Evolutionary conservation across 1,140 invertebrate genomes (phyloP).

Genomic region (Zaprionus capensis): DNA sequence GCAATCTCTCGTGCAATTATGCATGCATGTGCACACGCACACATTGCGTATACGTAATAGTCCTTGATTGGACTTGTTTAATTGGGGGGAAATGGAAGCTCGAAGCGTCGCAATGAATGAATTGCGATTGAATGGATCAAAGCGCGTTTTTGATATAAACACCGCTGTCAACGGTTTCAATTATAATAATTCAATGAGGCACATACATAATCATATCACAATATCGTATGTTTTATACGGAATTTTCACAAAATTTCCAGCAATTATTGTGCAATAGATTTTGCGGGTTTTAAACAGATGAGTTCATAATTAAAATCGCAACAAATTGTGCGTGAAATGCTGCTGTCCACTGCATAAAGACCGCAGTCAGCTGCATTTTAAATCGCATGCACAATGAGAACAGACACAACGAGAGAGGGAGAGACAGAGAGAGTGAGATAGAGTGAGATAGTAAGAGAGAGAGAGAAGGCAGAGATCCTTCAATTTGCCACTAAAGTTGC

Average conservation of each 20-base stretch:
- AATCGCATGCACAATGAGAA: not conserved
- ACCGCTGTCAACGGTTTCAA: constrained; percentile 41
- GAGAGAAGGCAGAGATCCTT: not conserved
- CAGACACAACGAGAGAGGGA: not conserved
- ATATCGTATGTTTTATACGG: not conserved
- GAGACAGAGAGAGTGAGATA: not conserved
- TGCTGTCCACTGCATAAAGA: not conserved
- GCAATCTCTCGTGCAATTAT: constrained; percentile 4
- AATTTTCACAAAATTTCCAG: constrained; percentile 10
- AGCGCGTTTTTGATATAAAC: constrained; percentile 5
- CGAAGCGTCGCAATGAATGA: not conserved
- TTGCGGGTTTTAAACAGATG: constrained; percentile 49
- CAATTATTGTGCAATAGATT: constrained; percentile 31
- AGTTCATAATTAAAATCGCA: constrained; percentile 62
- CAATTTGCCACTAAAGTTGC: constrained; percentile 44
- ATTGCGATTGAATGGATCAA: constrained; percentile 8
- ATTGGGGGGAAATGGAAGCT: not conserved
- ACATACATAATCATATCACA: constrained; percentile 18
- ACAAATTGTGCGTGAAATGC: constrained; percentile 44
- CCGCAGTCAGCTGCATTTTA: constrained; percentile 9
- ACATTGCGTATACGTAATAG: constrained; percentile 23
- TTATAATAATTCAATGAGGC: constrained; percentile 54
- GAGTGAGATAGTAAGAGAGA: not conserved
- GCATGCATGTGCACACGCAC: not conserved
- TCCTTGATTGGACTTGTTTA: constrained; percentile 1